Conservation (phyloP, 2,797 vertebrate species). For the Rhinophrynus dorsalis region DNA sequence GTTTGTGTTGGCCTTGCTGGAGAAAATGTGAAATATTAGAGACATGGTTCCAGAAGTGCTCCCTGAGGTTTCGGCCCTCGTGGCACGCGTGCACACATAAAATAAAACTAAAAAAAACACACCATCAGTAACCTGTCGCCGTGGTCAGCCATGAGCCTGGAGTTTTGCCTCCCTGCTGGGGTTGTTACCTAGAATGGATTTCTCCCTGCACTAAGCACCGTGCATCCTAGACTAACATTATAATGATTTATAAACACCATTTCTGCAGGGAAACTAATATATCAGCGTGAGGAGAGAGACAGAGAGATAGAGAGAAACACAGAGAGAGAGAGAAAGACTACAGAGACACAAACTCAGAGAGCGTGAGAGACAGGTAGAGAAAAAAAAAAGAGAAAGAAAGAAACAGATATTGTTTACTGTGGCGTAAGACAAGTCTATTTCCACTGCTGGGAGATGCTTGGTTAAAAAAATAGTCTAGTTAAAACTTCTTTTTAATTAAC, state of each 20-base stretch:
- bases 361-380: constrained; percentile 72
- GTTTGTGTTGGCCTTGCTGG: constrained; percentile 58
- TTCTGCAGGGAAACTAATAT: constrained; percentile 83
- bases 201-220: constrained; percentile 81
- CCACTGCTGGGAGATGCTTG: too few species aligned
- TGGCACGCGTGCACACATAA: constrained; percentile 65
- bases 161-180: constrained; percentile 72
- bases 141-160: constrained; percentile 62
- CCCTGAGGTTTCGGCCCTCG: constrained; percentile 67
- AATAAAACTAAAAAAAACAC: constrained; percentile 77
- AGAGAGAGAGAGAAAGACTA: constrained; percentile 62
- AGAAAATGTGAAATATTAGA: constrained; percentile 71
- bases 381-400: constrained; percentile 66
- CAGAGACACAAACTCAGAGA: constrained; percentile 60
- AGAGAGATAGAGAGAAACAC: constrained; percentile 63
- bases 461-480: too few species aligned
- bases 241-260: constrained; percentile 91
- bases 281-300: constrained; percentile 79
- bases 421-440: too few species aligned
- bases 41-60: constrained; percentile 56
- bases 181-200: constrained; percentile 73
- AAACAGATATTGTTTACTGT: too few species aligned
- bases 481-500: too few species aligned
- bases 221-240: constrained; percentile 88
- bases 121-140: constrained; percentile 92